These are phyloP conservation scores for Drosophila niveifrons DNA, from an alignment of 2,888 invertebrate genomes.

Conservation along the genomic window DNA sequence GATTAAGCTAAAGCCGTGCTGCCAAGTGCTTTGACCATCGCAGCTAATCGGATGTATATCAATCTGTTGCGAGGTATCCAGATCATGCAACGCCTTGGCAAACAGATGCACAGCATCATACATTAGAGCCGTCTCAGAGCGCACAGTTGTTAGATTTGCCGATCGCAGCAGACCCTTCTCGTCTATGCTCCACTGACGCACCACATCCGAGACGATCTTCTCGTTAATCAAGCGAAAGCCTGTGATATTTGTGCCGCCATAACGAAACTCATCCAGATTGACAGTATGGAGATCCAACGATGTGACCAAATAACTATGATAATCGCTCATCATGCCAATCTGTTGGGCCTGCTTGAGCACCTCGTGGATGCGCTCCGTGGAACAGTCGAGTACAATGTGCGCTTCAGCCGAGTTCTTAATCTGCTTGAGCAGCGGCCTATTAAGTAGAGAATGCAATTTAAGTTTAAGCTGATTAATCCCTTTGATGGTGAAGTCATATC, in stretches of 20 bases:
- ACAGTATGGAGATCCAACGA: conserved; percentile 96
- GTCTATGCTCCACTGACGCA: conserved; percentile 92
- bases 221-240: conserved; percentile 96
- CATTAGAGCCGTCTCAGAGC: conserved; percentile 96
- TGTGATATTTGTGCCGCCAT: conserved; percentile 98
- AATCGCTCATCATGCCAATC: conserved; percentile 98
- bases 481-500: conserved; percentile 19
- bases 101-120: conserved; percentile 98
- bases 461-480: neutral
- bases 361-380: conserved; percentile 93
- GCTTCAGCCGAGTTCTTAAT: conserved; percentile 96
- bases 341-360: conserved; percentile 97
- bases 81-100: conserved; percentile 95
- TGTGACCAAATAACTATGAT: conserved; percentile 97
- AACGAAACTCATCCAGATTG: conserved; percentile 96
- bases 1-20: conserved; percentile 96
- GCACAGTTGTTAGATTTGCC: conserved; percentile 84
- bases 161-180: conserved; percentile 89
- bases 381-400: conserved; percentile 95
- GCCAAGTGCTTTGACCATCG: conserved; percentile 96
- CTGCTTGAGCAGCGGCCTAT: conserved; percentile 94
- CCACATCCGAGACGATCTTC: conserved; percentile 91
- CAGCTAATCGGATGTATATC: conserved; percentile 95
- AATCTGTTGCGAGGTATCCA: conserved; percentile 95
- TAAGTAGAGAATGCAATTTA: neutral